phyloP scores from a whole-genome alignment of 2,888 invertebrate genomes.

The Dryomyza anilis region DNA sequence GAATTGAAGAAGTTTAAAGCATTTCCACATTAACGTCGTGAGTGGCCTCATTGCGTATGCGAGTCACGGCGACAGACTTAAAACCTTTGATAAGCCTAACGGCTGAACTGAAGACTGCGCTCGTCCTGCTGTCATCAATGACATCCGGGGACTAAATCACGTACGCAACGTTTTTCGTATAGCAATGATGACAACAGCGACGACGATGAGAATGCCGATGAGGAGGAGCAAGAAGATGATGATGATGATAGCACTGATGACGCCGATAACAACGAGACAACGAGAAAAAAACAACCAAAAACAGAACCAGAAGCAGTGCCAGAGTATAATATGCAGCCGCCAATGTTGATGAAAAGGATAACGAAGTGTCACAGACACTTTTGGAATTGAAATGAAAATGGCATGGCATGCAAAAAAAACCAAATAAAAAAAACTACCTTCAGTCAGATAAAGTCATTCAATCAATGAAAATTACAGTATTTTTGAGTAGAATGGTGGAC shows the following conservation, averaged over 20 bases:
- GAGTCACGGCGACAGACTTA: constrained; percentile 28
- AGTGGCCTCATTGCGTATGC: constrained; percentile 28
- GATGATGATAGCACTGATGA: constrained; percentile 36
- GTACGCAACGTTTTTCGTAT: constrained; percentile 54
- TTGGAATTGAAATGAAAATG: constrained; percentile 54
- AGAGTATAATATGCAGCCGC: too few species aligned
- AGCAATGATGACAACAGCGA: constrained; percentile 35
- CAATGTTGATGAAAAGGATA: constrained; percentile 32
- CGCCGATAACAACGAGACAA: constrained; percentile 12
- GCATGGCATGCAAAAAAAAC: constrained; percentile 30
- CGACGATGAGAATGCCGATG: not conserved
- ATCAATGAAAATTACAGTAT: not conserved
- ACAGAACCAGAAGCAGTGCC: not conserved
- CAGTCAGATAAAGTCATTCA: not conserved
- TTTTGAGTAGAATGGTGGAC: too few species aligned
- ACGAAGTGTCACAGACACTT: constrained; percentile 38
- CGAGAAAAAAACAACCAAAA: constrained; percentile 2
- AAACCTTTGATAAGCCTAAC: constrained; percentile 34
- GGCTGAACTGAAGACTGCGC: not conserved
- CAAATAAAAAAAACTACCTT: not conserved
- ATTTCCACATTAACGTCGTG: not conserved
- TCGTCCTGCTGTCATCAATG: constrained; percentile 14
- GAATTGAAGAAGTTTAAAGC: constrained; percentile 8
- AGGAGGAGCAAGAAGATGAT: constrained; percentile 35
- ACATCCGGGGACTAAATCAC: constrained; percentile 54